Evolutionary conservation across 2,888 invertebrate species (phyloP).

Genomic region (Gymnoscelis rufifasciata): DNA sequence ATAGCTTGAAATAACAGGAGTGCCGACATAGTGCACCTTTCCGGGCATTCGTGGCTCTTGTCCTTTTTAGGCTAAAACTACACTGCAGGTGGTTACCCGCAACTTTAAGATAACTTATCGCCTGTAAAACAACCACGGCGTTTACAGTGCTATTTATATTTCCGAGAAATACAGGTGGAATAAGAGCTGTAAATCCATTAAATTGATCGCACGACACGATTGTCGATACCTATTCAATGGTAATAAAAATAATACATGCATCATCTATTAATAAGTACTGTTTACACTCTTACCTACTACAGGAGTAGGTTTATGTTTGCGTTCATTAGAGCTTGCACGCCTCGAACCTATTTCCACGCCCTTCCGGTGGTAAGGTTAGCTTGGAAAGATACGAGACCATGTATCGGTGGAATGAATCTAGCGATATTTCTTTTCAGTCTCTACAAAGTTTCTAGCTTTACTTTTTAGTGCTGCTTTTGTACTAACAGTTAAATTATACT

Average conservation of each 20-base stretch:
- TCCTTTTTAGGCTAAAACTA: slow-evolving; percentile 21
- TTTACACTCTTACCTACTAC: not conserved
- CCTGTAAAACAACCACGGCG: slow-evolving; percentile 19
- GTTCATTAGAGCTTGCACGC: slow-evolving; percentile 14
- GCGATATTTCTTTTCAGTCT: slow-evolving; percentile 9
- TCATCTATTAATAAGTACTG: slow-evolving; percentile 2
- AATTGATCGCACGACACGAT: slow-evolving; percentile 7
- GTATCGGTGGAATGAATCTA: slow-evolving; percentile 9
- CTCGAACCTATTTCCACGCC: slow-evolving; percentile 19
- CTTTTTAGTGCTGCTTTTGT: not conserved
- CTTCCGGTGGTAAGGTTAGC: slow-evolving; percentile 17
- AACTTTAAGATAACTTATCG: slow-evolving; percentile 20
- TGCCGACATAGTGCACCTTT: slow-evolving; percentile 30
- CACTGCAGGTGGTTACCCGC: slow-evolving; percentile 21
- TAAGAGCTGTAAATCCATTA: slow-evolving; percentile 8
- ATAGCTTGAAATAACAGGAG: slow-evolving; percentile 58
- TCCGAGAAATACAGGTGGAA: slow-evolving; percentile 17
- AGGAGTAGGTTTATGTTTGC: slow-evolving; percentile 1
- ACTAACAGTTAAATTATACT: too few species aligned
- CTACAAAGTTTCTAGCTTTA: not conserved
- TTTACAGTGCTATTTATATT: slow-evolving; percentile 16
- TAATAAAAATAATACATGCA: slow-evolving; percentile 2
- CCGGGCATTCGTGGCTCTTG: slow-evolving; percentile 13
- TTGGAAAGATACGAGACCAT: slow-evolving; percentile 1
- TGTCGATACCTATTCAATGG: slow-evolving; percentile 1